Evolutionary conservation across 2,888 invertebrate genomes (phyloP), one percentile per base, ranked within the genome.

Genomic region (Deilephila porcellus): DNA sequence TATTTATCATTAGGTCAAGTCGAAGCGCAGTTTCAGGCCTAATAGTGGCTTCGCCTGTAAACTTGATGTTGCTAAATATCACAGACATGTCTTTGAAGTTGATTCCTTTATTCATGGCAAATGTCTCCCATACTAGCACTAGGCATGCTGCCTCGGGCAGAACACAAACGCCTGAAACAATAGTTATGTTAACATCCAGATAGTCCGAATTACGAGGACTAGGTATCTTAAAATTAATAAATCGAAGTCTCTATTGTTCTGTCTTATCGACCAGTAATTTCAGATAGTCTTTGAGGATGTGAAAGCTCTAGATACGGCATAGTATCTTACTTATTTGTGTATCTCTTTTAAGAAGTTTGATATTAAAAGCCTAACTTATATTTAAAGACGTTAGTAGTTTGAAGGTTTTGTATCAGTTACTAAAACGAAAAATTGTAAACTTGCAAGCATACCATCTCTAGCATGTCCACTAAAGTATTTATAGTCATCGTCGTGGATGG

Each of bases 101-200:
- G 0, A 90, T 82, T 0, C 87, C 90, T 52, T 85, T 81, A 62
- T 90, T 81, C 83, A 92, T 89, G 0, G 93, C 93, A 2, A 96
- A 81, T 11, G 93, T 92, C 79, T 95, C 92, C 96, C 96, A 96
- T 6, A 93, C 91, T 1, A 95, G 78, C 3, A 83, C 77, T 29
- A 94, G 79, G 20, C 89, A 85, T 1, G 91, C 96, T 11, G 97
- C 96, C 73, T 97, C 97, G 2, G 97, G 97, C 80, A 96, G 96
- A n/a, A 96, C 87, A 73, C 95, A 95, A 71, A 96, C 90, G 6
- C 96, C 96, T 87, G 67, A 34, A 82, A 78, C 4, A 59, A 60
- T 45, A 62, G 52, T 37, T 4, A 67, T 67, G 73, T 17, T 14
- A 14, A 45, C 14, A 14, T 45, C 14, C 14, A 3, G 11, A 45